phyloP scores from a whole-genome alignment of 2,797 vertebrate species.

The Enteromius viviparus region DNA sequence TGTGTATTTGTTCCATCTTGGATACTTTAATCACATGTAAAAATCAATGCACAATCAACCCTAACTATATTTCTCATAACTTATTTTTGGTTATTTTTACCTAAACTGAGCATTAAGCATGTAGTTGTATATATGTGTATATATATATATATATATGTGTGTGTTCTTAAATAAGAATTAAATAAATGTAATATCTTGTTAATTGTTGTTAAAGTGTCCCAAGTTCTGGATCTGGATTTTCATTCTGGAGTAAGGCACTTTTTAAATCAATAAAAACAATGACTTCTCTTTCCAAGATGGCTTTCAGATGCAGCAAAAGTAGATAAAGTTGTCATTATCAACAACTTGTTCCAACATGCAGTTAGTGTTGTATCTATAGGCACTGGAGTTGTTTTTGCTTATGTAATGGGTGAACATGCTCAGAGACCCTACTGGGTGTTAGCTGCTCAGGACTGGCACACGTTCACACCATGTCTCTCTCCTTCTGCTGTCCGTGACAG shows the following conservation, averaged over 20 bases:
- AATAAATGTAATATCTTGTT: neutral
- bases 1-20: neutral
- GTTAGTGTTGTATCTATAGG: conserved; percentile 13
- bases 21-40: neutral
- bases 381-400: conserved; percentile 46
- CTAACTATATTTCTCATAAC: neutral
- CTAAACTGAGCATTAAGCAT: no score
- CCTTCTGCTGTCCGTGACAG: conserved; percentile 63
- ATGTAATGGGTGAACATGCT: conserved; percentile 53
- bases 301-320: neutral
- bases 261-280: neutral
- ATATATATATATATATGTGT: neutral
- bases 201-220: neutral
- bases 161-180: neutral
- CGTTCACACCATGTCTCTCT: conserved; percentile 55
- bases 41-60: neutral
- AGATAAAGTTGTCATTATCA: neutral
- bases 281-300: neutral
- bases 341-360: conserved; percentile 2
- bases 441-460: conserved; percentile 57
- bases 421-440: conserved; percentile 56
- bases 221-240: neutral
- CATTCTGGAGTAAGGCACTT: neutral
- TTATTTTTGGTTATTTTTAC: neutral
- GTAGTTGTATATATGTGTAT: no score